Conservation (phyloP, 2,797 vertebrate species). For the Sternarchorhynchus goeldii region DNA sequence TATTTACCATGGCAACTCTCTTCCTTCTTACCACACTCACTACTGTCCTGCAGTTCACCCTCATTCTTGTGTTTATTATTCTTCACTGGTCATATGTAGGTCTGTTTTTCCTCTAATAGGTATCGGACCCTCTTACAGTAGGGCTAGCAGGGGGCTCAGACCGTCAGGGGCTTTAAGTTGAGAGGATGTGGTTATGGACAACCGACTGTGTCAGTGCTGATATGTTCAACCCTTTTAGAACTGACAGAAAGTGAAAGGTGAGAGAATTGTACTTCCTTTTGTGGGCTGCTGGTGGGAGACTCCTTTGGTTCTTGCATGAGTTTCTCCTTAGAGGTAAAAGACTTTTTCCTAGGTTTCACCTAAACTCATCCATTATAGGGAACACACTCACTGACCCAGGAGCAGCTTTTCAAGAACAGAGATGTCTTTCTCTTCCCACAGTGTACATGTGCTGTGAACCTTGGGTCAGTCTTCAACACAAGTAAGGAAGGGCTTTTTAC, state of each 20-base stretch:
- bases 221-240: slow-evolving; percentile 46
- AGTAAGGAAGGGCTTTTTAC: slow-evolving; percentile 31
- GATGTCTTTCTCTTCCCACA: not conserved
- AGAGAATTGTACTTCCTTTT: slow-evolving; percentile 41
- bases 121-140: slow-evolving; percentile 6
- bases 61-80: slow-evolving; percentile 35
- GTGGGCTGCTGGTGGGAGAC: not conserved
- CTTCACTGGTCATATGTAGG: slow-evolving; percentile 5
- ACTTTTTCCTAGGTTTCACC: not conserved
- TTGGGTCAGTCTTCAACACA: not conserved
- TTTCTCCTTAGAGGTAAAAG: not conserved
- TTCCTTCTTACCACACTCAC: not conserved
- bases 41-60: slow-evolving; percentile 12
- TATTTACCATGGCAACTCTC: not conserved
- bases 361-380: not conserved
- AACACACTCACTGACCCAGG: slow-evolving; percentile 1
- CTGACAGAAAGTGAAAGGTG: slow-evolving; percentile 43
- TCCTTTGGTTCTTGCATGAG: slow-evolving; percentile 2
- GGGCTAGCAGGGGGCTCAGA: slow-evolving; percentile 6
- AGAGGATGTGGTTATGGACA: slow-evolving; percentile 61
- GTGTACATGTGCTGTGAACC: slow-evolving; percentile 13
- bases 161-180: slow-evolving; percentile 48
- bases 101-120: slow-evolving; percentile 20
- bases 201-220: slow-evolving; percentile 49
- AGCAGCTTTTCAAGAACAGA: not conserved